phyloP scores from a whole-genome alignment of 2,888 invertebrate genomes.

The Congeria kusceri region DNA sequence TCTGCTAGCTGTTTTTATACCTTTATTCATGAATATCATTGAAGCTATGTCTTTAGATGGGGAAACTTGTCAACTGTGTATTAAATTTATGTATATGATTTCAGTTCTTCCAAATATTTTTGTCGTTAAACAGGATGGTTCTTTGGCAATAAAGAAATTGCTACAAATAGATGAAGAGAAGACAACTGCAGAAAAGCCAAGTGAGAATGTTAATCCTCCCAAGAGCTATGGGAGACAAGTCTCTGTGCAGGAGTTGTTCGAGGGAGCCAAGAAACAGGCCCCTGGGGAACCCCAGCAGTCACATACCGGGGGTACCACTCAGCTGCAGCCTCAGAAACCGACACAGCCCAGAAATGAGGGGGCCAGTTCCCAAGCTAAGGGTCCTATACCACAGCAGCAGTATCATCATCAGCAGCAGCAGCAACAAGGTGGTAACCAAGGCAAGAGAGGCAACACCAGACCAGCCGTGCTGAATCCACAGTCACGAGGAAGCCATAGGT shows the following conservation, averaged over 20 bases:
- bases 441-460: constrained; percentile 23
- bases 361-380: constrained; percentile 24
- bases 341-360: constrained; percentile 13
- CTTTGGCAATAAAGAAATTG: constrained; percentile 78
- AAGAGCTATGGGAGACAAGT: constrained; percentile 77
- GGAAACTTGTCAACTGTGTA: too few relatives aligned
- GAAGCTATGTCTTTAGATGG: neutral
- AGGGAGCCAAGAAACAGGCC: constrained; percentile 58
- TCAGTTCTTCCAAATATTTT: too few relatives aligned
- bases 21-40: neutral
- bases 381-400: constrained; percentile 20
- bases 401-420: constrained; percentile 23
- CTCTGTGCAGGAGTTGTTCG: constrained; percentile 82
- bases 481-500: constrained; percentile 47
- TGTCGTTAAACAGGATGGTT: constrained; percentile 67
- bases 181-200: neutral
- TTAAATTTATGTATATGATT: too few relatives aligned
- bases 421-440: constrained; percentile 20
- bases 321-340: neutral
- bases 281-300: constrained; percentile 7
- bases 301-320: too few relatives aligned
- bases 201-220: constrained; percentile 32
- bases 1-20: neutral
- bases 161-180: constrained; percentile 70
- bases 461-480: constrained; percentile 27